phyloP scores from a whole-genome alignment of 2,797 vertebrate species.

The Macroramphosus scolopax region DNA sequence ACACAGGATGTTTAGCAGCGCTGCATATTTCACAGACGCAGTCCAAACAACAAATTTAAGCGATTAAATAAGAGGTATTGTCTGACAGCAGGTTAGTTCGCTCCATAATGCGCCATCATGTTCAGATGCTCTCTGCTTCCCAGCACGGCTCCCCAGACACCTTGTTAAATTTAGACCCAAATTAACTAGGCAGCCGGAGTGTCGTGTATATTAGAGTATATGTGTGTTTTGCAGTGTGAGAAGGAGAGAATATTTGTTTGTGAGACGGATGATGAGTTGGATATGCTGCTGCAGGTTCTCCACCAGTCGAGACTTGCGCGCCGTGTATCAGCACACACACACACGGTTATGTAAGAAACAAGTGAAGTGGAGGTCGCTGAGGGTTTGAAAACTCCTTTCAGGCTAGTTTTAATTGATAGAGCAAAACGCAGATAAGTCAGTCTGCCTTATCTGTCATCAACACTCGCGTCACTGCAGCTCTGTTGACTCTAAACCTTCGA shows the following conservation, averaged over 20 bases:
- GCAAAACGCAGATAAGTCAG: constrained; percentile 49
- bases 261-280: constrained; percentile 24
- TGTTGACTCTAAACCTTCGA: not conserved
- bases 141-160: constrained; percentile 56
- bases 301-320: constrained; percentile 40
- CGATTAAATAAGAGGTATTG: constrained; percentile 13
- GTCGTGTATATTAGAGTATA: constrained; percentile 22
- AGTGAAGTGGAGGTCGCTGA: constrained; percentile 41
- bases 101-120: constrained; percentile 60
- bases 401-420: constrained; percentile 66
- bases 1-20: too few relatives aligned
- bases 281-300: constrained; percentile 24
- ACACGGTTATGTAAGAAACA: constrained; percentile 56
- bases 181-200: constrained; percentile 45
- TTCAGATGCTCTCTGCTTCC: constrained; percentile 57
- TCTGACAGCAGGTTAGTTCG: constrained; percentile 57
- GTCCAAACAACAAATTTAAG: constrained; percentile 1
- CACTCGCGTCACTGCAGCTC: constrained; percentile 11
- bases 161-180: constrained; percentile 69
- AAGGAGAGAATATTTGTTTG: not conserved
- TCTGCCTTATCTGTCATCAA: constrained; percentile 34
- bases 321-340: constrained; percentile 6
- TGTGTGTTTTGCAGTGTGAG: constrained; percentile 12
- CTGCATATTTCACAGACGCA: too few relatives aligned
- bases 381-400: constrained; percentile 51